Percentiles rank a stretch among this genome's conserved stretches.
phyloP scores from a whole-genome alignment of 37 sponge, comb jelly and placozoan species.

The Aplysina aerophoba region DNA sequence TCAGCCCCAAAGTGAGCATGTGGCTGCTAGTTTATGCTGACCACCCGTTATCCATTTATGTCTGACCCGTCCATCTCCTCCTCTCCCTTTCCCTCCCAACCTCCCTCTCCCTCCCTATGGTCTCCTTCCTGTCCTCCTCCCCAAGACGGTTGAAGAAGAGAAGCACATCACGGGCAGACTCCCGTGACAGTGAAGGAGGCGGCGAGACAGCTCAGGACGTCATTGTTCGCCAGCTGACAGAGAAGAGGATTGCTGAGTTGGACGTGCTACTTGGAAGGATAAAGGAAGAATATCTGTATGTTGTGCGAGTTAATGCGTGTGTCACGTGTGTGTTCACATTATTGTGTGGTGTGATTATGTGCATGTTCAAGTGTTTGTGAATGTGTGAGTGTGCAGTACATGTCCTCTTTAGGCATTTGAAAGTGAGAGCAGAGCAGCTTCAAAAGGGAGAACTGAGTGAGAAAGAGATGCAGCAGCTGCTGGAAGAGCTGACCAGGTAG shows the following conservation, averaged over 20 bases:
- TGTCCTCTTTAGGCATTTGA: neutral
- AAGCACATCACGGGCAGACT: neutral
- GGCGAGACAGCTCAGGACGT: constrained; percentile 80
- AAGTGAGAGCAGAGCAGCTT: neutral
- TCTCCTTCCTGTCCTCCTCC: neutral
- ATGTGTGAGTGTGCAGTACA: constrained; percentile 1
- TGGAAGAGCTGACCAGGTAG: constrained; percentile 10
- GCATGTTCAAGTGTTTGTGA: neutral
- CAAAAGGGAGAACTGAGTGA: constrained; percentile 5
- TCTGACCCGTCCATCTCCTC: no score
- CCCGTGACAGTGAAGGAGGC: neutral
- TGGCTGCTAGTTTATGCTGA: neutral
- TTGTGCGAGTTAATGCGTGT: neutral
- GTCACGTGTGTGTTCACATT: neutral
- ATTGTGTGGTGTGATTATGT: constrained; percentile 36
- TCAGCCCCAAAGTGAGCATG: constrained; percentile 66
- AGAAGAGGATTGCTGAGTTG: constrained; percentile 80
- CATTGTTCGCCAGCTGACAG: constrained; percentile 82
- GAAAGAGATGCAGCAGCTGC: constrained; percentile 11
- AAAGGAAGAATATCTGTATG: constrained; percentile 69
- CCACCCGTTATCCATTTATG: no score
- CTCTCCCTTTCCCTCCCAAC: no score
- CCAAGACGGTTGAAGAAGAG: neutral
- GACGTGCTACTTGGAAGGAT: constrained; percentile 40
- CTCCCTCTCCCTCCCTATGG: no score